Base-by-base conservation (phyloP, 1,140 invertebrate species). In the Drosophila kanapiae region DNA sequence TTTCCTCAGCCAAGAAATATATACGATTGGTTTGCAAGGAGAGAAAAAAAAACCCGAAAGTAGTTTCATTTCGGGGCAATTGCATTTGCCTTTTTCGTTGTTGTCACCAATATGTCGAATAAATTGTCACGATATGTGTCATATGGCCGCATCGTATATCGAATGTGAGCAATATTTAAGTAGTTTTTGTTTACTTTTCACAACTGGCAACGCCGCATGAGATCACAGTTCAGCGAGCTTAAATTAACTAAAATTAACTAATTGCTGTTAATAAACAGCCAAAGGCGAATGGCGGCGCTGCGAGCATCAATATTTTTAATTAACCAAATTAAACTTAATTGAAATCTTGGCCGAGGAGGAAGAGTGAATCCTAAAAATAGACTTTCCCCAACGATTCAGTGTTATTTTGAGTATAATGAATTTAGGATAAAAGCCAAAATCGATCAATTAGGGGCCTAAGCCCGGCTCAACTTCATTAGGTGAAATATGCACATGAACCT, bases 31-130 rank as follows among this genome's bases (percentile, higher is more conserved):
- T 53, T 37, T 31, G 29, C n/a, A 23, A 23, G 23, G 35, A 40
- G 27, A 29, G 53, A 47, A 13, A 35, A 45, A 51, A 45, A 63
- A 57, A 58, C 33, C 58, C 35, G 58, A 58, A 75, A 67, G 75
- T 63, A 76, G 59, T 59, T 86, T 75, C 67, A 72, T 78, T 78
- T 78, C 74, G 61, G 75, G 49, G 45, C 80, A 79, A 83, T 80
- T 85, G 82, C 78, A 85, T 78, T 78, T 74, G 59, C 84, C 77
- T 78, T 90, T 84, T 88, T 65, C 51, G 80, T 67, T 62, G 77
- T 81, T 78, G 80, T 84, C 84, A 78, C 75, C 80, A 85, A 90
- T 90, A 68, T 75, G 78, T 86, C 69, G 75, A 86, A 86, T 86
- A 86, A 86, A 86, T 86, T 86, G 82, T 87, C 82, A 87, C 83